Evolutionary conservation across 1,140 invertebrate genomes (phyloP), one percentile per base, ranked within the genome.

Genomic region (Triops cancriformis): DNA sequence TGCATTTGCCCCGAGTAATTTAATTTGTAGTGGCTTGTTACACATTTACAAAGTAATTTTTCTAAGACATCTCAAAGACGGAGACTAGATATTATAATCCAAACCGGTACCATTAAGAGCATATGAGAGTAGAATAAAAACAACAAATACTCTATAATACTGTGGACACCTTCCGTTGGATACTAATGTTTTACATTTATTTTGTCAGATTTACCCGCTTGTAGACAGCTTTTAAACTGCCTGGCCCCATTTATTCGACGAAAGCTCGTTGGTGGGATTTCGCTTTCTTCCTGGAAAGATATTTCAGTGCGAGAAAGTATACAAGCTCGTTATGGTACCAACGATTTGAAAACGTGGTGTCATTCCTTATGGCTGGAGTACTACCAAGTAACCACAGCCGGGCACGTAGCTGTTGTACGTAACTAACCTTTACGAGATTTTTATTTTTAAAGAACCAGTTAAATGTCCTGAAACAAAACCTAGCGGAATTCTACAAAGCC

Each of bases 201-300:
- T 37, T 37, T 37, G 2, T 37, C 31, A 37, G 51, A 64, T n/a
- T 0, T 64, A 23, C 51, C 51, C 10, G 10, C 51, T 64, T n/a
- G 51, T 64, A 64, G 51, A 14, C 51, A 64, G 23, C 51, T 64
- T 64, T 14, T 64, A 14, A 64, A 89, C 78, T 87, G 89, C 77
- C 82, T 93, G 74, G 84, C 86, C 7, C 89, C 89, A 31, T 92
- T 92, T 84, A 81, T 93, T 41, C 87, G 87, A 45, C 90, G 90
- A 87, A 85, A 84, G 28, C 82, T 85, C 51, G 86, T 86, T 12
- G 88, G 89, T 78, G 86, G 87, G 23, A 85, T 88, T n/a, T 85
- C 88, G 45, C 87, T 89, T 0, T 85, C 90, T 2, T 86, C 88
- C 64, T 92, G 90, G 90, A 84, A 89, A 72, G 90, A 92, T 84